These are phyloP conservation scores for Apamea anceps DNA, from an alignment of 2,888 invertebrate species.

Conservation along the genomic window DNA sequence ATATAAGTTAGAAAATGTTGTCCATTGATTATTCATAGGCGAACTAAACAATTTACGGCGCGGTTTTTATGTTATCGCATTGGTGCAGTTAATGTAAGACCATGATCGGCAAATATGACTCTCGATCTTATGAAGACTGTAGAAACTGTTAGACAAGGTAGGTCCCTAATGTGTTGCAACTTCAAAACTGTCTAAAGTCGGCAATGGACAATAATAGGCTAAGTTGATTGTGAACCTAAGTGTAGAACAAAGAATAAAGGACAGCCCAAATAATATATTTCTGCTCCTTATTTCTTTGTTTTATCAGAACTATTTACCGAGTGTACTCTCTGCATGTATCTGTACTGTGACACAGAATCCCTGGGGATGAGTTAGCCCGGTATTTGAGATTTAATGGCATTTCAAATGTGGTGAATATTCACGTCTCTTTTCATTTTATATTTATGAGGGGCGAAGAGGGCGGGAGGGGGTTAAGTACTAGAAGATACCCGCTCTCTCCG, in stretches of 20 bases:
- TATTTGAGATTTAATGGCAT: conserved; percentile 53
- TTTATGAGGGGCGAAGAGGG: conserved; percentile 22
- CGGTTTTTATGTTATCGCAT: too few relatives aligned
- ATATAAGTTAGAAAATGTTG: background rate
- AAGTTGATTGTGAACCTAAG: background rate
- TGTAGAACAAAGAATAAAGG: background rate
- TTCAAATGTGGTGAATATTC: conserved; percentile 48
- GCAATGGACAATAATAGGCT: too few relatives aligned
- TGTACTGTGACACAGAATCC: conserved; percentile 14
- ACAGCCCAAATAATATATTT: background rate
- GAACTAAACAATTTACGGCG: too few relatives aligned
- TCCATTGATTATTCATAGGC: too few relatives aligned
- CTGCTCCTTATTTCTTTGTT: background rate
- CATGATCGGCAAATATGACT: background rate
- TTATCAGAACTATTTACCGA: background rate
- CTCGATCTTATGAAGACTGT: too few relatives aligned
- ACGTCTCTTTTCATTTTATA: conserved; percentile 26
- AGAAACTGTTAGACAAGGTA: too few relatives aligned
- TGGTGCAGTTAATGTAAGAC: background rate
- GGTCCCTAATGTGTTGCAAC: background rate
- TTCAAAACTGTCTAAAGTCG: background rate
- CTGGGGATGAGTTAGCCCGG: conserved; percentile 30
- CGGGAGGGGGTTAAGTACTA: background rate
- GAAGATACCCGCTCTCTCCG: accelerated
- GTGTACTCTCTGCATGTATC: background rate